Evolutionary conservation across 1,140 invertebrate genomes (phyloP), one percentile per base, ranked within the genome.

Genomic region (Coenobita brevimanus): DNA sequence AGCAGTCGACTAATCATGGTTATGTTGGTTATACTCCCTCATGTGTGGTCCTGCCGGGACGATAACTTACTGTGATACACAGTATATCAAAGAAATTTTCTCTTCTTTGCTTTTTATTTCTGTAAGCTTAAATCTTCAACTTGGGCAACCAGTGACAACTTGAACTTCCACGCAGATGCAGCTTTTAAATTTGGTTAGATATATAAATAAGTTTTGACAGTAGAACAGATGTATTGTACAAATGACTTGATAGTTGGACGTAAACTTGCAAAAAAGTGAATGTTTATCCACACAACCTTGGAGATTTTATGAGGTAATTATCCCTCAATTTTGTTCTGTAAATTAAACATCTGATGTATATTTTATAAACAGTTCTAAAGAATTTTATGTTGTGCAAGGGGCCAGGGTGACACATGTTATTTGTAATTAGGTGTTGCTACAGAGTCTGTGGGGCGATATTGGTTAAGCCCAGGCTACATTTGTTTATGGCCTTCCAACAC

Each of bases 401-500:
- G 64, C 82, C 43, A 33, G 73, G 78, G 41, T 60, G 46, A 57
- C 36, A 50, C 54, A 64, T 54, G 76, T 87, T 80, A 64, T 87
- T 87, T 81, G 85, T 87, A 87, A 69, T 80, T 69, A 87, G 85
- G 75, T 81, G 43, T 17, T 83, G 38, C 50, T 73, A 46, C 38
- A 17, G 38, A 36, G 82, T 89, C 89, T 90, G 89, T 90, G 89
- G 87, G 89, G 89, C 89, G 89, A 80, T 90, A 90, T 90, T 90
- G 88, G 89, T 90, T 90, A 88, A 90, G 89, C 89, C 89, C 87
- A 89, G 89, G 89, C 89, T 89, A 89, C 82, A 90, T 90, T 90
- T 90, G 89, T 90, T 90, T 86, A 90, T 73, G 88, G 89, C 87
- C 89, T 90, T 90, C 89, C 87, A 90, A 90, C 89, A 90, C 89